Conservation (phyloP, 2,797 vertebrate species). For the Micromesistius poutassou region DNA sequence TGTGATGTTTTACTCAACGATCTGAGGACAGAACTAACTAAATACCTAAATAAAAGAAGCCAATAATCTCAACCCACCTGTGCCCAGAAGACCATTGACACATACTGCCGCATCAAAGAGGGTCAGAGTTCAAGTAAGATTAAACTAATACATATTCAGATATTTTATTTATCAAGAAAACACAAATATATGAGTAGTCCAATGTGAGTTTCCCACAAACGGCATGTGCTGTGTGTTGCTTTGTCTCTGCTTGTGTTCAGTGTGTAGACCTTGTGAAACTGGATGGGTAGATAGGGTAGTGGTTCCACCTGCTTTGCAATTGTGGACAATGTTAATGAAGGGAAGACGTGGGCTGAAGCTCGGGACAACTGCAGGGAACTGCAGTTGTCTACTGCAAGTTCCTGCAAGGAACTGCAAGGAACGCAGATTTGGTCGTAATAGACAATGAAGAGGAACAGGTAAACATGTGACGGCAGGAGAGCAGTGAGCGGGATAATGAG, state of each 20-base stretch:
- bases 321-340: accelerated
- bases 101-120: constrained; percentile 37
- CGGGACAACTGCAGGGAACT: constrained; percentile 14
- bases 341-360: constrained; percentile 44
- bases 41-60: not conserved
- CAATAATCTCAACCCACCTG: constrained; percentile 12
- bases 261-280: constrained; percentile 22
- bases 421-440: constrained; percentile 40
- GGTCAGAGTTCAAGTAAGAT: not conserved
- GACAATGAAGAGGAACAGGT: constrained; percentile 32
- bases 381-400: too few species aligned
- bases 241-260: constrained; percentile 26
- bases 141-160: not conserved
- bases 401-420: too few species aligned
- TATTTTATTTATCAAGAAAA: not conserved
- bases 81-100: constrained; percentile 32
- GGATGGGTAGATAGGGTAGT: accelerated
- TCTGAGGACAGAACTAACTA: constrained; percentile 21
- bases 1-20: constrained; percentile 10
- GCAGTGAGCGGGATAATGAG: not conserved
- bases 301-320: constrained; percentile 39
- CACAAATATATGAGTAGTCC: not conserved
- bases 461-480: not conserved
- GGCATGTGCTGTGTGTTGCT: not conserved
- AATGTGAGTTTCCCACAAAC: not conserved